Evolutionary conservation across 2,888 invertebrate genomes (phyloP).

Genomic region (Phengaris arion): DNA sequence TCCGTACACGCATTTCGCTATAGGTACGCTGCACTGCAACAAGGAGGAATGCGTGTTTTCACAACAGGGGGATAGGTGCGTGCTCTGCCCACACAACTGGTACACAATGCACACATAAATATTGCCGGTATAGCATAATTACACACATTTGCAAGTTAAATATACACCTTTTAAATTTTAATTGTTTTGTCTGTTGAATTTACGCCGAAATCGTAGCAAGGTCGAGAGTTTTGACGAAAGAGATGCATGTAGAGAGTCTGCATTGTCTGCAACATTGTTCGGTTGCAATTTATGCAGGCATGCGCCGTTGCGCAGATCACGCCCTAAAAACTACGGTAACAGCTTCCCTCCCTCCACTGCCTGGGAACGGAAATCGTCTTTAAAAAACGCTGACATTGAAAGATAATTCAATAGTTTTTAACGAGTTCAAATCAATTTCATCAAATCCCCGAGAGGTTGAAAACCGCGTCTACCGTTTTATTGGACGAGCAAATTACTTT

Average conservation of each 20-base stretch:
- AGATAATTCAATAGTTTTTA: slow-evolving; percentile 22
- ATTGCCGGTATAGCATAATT: slow-evolving; percentile 73
- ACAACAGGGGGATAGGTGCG: background rate
- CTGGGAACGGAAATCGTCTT: slow-evolving; percentile 66
- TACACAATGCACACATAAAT: slow-evolving; percentile 67
- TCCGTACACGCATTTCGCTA: background rate
- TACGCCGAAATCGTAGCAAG: slow-evolving; percentile 58
- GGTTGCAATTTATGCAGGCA: slow-evolving; percentile 70
- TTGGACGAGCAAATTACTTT: slow-evolving; percentile 23
- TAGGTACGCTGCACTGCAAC: background rate
- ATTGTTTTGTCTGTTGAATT: slow-evolving; percentile 35
- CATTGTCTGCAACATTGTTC: slow-evolving; percentile 52
- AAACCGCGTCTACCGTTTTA: slow-evolving; percentile 17
- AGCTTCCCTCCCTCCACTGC: slow-evolving; percentile 54
- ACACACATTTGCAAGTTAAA: slow-evolving; percentile 74
- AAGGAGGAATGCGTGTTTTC: slow-evolving; percentile 24
- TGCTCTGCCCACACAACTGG: slow-evolving; percentile 53
- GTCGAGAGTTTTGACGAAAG: slow-evolving; percentile 47
- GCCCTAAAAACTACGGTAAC: slow-evolving; percentile 73
- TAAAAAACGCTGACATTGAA: slow-evolving; percentile 35
- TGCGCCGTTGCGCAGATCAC: slow-evolving; percentile 72
- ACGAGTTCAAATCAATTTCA: slow-evolving; percentile 16
- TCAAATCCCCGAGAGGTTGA: background rate
- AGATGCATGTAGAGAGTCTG: slow-evolving; percentile 47
- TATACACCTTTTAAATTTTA: slow-evolving; percentile 55